Evolutionary conservation across 2,113 vertebrate species (phyloP).

Genomic region (Archocentrus centrarchus): DNA sequence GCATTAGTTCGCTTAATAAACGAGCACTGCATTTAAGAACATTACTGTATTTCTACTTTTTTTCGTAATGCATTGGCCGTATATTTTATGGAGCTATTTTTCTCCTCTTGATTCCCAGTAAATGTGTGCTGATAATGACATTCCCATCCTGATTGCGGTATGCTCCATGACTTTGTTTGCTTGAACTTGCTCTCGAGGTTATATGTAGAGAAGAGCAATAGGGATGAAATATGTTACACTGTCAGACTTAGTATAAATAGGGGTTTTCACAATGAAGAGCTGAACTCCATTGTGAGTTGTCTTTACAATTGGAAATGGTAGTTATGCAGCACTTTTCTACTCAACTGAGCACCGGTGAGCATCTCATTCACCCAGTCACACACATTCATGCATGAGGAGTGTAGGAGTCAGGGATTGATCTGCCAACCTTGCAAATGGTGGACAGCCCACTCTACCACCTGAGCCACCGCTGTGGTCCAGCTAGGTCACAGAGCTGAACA

Average conservation of each 20-base stretch:
- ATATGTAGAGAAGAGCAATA: slow-evolving; percentile 54
- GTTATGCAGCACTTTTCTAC: not conserved
- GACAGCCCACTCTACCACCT: not conserved
- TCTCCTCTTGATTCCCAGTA: slow-evolving; percentile 18
- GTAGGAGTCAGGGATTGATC: not conserved
- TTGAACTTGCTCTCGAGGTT: slow-evolving; percentile 59
- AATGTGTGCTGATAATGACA: slow-evolving; percentile 64
- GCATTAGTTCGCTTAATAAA: not conserved
- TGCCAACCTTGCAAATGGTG: not conserved
- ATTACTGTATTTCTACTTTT: not conserved
- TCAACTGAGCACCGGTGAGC: not conserved
- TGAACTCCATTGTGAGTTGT: not conserved
- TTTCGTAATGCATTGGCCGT: slow-evolving; percentile 11
- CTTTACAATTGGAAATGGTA: not conserved
- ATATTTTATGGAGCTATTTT: slow-evolving; percentile 19
- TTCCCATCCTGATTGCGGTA: slow-evolving; percentile 66
- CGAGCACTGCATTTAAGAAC: not conserved
- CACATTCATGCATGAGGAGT: not conserved
- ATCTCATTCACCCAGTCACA: not conserved
- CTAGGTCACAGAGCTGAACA: not conserved
- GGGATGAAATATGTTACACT: slow-evolving; percentile 53
- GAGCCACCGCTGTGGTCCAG: not conserved
- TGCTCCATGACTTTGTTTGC: slow-evolving; percentile 62
- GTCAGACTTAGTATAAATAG: slow-evolving; percentile 44
- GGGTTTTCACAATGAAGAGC: not conserved